Base-by-base conservation (phyloP, 2,888 invertebrate genomes). In the Luperina nickerlii region DNA sequence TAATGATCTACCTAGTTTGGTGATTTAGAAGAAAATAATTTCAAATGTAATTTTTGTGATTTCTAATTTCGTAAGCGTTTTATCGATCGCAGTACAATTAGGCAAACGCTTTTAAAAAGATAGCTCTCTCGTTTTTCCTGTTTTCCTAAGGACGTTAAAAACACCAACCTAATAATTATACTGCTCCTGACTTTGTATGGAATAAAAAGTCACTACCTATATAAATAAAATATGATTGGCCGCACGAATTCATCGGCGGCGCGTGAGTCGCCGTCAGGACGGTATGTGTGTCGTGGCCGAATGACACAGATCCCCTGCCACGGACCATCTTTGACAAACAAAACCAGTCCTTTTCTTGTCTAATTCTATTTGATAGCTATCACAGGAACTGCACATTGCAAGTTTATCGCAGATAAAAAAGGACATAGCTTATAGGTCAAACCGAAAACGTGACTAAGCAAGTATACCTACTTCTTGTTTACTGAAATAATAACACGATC, bases 261-360 rank as follows among this genome's bases (percentile, higher is more conserved):
- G 92, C 95, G 94, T 94, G 95, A 93, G 92, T 91, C 87, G 92
- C 88, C 88, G 86, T 88, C 90, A 89, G 86, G 90, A 74, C 88
- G 93, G 94, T 94, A 96, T 96, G 96, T 96, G 88, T 96, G 96
- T 90, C 96, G 94, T 90, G 96, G 93, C 96, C 96, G 94, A 94
- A 92, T 96, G 95, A 95, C 96, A 96, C 94, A 94, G 94, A 95
- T 96, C 94, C 92, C 93, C 88, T 86, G 86, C 91, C 92, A 88
- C 92, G 90, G 89, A 89, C 92, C 92, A 92, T 92, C 92, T 93
- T 93, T 91, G 91, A 90, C 90, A 90, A 92, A 92, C 90, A 91
- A 92, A 94, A 93, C 93, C 94, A 90, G 92, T 93, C 93, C 93
- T 93, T 93, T 92, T 91, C 90, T 88, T 90, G 87, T 86, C 84